Conservation (phyloP, 2,888 invertebrate species). For the Dione vanillae region DNA sequence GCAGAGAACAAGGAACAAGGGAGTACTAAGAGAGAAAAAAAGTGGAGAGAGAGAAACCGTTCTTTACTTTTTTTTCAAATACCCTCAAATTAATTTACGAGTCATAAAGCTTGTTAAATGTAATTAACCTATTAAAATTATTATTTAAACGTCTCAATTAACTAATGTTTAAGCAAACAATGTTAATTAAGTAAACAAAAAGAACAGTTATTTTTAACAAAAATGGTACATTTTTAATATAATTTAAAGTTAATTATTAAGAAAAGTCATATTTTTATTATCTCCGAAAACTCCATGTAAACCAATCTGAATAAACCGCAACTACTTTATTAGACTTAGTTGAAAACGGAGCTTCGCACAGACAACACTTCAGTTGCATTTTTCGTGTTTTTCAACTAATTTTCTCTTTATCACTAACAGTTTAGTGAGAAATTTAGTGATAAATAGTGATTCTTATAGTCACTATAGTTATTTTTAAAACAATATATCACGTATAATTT, state of each 20-base stretch:
- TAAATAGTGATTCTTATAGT: not conserved
- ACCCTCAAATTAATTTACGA: too few species aligned
- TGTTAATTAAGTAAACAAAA: not conserved
- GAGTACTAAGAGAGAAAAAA: too few species aligned
- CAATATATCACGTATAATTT: not conserved
- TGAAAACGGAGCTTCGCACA: conserved; percentile 25
- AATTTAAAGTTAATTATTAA: too few species aligned
- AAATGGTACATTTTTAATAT: too few species aligned
- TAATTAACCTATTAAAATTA: not conserved
- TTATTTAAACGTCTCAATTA: not conserved
- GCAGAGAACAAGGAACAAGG: too few species aligned
- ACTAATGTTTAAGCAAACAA: not conserved
- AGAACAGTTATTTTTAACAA: too few species aligned
- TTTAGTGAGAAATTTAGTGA: not conserved
- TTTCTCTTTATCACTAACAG: not conserved
- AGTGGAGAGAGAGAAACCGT: too few species aligned
- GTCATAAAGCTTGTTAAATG: not conserved
- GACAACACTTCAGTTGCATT: conserved; percentile 24
- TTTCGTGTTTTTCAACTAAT: conserved; percentile 8
- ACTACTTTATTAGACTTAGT: conserved; percentile 46
- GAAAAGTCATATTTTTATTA: too few species aligned
- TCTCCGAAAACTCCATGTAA: conserved; percentile 51
- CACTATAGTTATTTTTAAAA: not conserved
- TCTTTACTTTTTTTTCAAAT: too few species aligned
- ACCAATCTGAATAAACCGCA: conserved; percentile 44